phyloP scores from a whole-genome alignment of 2,888 invertebrate genomes.

The Phaonia tiefii region DNA sequence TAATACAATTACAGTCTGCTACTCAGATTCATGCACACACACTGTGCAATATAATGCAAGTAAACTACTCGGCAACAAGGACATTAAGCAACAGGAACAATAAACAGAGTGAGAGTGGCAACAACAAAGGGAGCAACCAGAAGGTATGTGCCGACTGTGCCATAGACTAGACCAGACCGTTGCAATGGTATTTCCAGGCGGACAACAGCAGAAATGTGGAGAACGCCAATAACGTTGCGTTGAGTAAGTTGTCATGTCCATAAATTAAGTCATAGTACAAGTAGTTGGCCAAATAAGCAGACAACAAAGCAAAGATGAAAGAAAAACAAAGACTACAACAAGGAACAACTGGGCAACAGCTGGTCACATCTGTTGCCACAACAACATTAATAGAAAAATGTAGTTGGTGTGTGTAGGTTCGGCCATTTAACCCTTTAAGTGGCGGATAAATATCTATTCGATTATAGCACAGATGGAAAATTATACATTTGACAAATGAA shows the following conservation, averaged over 20 bases:
- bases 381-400: conserved; percentile 16
- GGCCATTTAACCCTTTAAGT: not conserved
- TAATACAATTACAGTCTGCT: conserved; percentile 9
- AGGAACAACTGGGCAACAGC: conserved; percentile 38
- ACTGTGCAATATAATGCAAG: not conserved
- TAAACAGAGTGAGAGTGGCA: not conserved
- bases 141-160: not conserved
- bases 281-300: not conserved
- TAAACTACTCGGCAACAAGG: not conserved
- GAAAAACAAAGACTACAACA: conserved; percentile 11
- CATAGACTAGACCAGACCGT: not conserved
- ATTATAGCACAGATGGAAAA: no score
- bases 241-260: not conserved
- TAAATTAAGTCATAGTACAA: conserved; percentile 23
- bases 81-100: not conserved
- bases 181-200: not conserved
- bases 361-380: conserved; percentile 51
- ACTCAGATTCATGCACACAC: not conserved
- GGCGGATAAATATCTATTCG: no score
- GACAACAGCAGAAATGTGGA: not conserved
- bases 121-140: not conserved
- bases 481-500: no score
- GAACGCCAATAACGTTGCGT: not conserved
- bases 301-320: not conserved
- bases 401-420: not conserved